Base-by-base conservation (phyloP, 2,888 invertebrate species). In the Sesia apiformis region DNA sequence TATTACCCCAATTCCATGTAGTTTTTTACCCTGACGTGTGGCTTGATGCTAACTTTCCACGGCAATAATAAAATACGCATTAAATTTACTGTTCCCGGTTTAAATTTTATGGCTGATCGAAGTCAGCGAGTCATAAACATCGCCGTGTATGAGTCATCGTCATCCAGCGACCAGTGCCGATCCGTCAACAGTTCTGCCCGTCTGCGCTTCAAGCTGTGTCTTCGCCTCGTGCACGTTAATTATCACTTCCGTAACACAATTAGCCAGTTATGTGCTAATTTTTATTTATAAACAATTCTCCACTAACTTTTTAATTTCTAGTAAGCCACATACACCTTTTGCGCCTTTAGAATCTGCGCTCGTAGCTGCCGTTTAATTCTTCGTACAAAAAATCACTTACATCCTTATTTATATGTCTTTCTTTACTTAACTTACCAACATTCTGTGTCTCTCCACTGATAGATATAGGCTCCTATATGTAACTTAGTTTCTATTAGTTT, bases 151-250 rank as follows among this genome's bases (percentile, higher is more conserved):
- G 78, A 83, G 78, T 84, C 80, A 81, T 62, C 61, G 54, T 57
- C 58, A 58, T 65, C 57, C 58, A 56, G 56, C 57, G 56, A 42
- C 62, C 65, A 64, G 70, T 67, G 67, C 65, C 69, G 62, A 74
- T 82, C 83, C 63, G 72, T 85, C 85, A 78, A 65, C 85, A 66
- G 60, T 58, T 57, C 58, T 63, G 64, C 69, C 39, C 63, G 61
- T 62, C 58, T 63, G 59, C 61, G 60, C 63, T 66, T 63, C 64
- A 54, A 52, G 60, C 63, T 61, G 72, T 76, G 76, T 83, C 81
- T 73, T 69, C 84, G 67, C 77, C 71, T 74, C 69, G 61, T 59
- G 61, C 67, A 60, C 73, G 79, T 81, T 84, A 74, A 84, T 86
- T 82, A 84, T 76, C 81, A 70, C 81, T 69, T 69, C 62, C 63